Base-by-base conservation (phyloP, 1,140 invertebrate genomes). In the Camponotus vicinus region DNA sequence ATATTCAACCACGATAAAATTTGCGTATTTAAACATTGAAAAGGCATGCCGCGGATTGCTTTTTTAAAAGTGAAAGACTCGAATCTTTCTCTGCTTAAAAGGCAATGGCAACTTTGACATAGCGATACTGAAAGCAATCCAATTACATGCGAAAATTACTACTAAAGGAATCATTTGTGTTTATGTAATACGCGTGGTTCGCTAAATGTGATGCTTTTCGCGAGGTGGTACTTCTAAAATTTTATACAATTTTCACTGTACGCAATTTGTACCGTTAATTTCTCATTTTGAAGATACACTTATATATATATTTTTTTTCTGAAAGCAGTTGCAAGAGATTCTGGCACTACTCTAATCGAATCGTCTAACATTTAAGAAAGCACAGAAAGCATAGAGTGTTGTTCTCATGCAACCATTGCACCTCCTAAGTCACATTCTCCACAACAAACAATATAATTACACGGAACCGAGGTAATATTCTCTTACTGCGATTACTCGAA, bases 351-450 rank as follows among this genome's bases (percentile, higher is more conserved):
- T 75, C 57, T 83, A 83, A 83, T 83, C 57, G 37, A 70, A 42
- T 70, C 64, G 32, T 61, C 69, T 82, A 82, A 83, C 79, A 73
- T 75, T 61, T 75, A 83, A 73, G 37, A 55, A 89, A 87, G 85
- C 89, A 87, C 89, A 89, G 73, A 87, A 89, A 90, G 85, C 88
- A 79, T 59, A 73, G 75, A 88, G 73, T 82, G 73, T 89, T 77
- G 45, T 69, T 75, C 55, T 79, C 89, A 87, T 90, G 88, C 89
- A 90, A 82, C 45, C 73, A 78, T 78, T 63, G 61, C 73, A 57
- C 66, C 49, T 52, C 59, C 75, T 75, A 83, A 85, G 49, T 85
- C 49, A 66, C 82, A 77, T 78, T 80, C 59, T 85, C 57, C n/a
- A 27, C 27, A 66, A 78, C 70, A 40, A 87, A 70, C 69, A 70